Conservation (phyloP, 2,888 invertebrate species). For the Heteromurus nitidus region DNA sequence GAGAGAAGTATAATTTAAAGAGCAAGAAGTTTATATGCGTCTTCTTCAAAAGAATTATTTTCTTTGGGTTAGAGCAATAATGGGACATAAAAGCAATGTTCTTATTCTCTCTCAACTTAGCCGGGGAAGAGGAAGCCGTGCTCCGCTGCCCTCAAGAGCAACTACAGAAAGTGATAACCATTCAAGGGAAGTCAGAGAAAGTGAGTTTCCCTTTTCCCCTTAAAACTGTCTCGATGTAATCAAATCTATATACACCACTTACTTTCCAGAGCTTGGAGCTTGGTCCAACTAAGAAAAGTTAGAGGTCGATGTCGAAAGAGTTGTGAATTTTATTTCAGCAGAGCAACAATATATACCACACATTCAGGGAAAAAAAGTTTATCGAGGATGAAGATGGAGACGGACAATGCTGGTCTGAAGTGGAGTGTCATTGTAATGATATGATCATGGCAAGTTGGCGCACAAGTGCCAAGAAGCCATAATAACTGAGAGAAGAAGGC, state of each 20-base stretch:
- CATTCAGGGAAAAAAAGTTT: slow-evolving; percentile 7
- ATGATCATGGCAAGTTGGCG: slow-evolving; percentile 14
- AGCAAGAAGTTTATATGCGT: slow-evolving; percentile 25
- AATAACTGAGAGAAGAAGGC: background rate
- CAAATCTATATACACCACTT: too few relatives aligned
- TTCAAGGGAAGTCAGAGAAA: slow-evolving; percentile 18
- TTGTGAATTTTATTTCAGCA: background rate
- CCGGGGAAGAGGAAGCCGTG: too few relatives aligned
- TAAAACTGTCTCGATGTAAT: slow-evolving; percentile 13
- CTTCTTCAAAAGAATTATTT: slow-evolving; percentile 46
- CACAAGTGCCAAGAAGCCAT: slow-evolving; percentile 15
- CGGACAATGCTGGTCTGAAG: slow-evolving; percentile 20
- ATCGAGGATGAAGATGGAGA: background rate
- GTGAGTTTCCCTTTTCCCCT: slow-evolving; percentile 23
- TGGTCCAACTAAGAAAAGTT: slow-evolving; percentile 28
- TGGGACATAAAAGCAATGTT: slow-evolving; percentile 17
- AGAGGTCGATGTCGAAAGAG: background rate
- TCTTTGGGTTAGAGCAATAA: slow-evolving; percentile 45
- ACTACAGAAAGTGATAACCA: slow-evolving; percentile 20
- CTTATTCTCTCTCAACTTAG: too few relatives aligned
- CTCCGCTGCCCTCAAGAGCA: background rate
- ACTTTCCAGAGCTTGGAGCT: too few relatives aligned
- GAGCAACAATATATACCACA: background rate
- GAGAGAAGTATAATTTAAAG: slow-evolving; percentile 16
- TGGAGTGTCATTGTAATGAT: slow-evolving; percentile 24